Percentiles rank a stretch among this genome's conserved stretches.
Evolutionary conservation across 2,888 invertebrate species (phyloP).

Genomic region (Gisinianus flammeolus): DNA sequence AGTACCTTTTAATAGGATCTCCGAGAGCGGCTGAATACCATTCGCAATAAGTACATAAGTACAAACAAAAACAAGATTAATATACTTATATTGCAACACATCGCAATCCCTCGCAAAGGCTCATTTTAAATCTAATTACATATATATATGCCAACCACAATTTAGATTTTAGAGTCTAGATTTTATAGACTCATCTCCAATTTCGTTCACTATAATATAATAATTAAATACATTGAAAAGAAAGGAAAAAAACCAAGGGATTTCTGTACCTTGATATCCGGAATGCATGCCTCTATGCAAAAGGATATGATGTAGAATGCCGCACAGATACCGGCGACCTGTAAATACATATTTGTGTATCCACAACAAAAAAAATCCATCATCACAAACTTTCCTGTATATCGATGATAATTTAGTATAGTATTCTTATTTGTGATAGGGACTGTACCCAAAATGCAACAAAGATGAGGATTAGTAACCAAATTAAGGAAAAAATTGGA

Average conservation of each 20-base stretch:
- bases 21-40: slow-evolving; percentile 73
- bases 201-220: too few relatives aligned
- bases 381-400: too few relatives aligned
- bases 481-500: slow-evolving; percentile 71
- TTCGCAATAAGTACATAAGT: slow-evolving; percentile 61
- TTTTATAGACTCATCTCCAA: too few relatives aligned
- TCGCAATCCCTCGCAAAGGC: background rate
- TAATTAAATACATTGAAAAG: too few relatives aligned
- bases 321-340: slow-evolving; percentile 73
- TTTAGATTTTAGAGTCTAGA: too few relatives aligned
- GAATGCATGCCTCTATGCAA: slow-evolving; percentile 73
- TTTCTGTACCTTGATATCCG: slow-evolving; percentile 68
- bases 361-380: too few relatives aligned
- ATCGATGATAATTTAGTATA: too few relatives aligned
- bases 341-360: too few relatives aligned
- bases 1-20: slow-evolving; percentile 70
- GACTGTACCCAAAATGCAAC: slow-evolving; percentile 71
- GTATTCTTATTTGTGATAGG: too few relatives aligned
- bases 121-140: too few relatives aligned
- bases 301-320: slow-evolving; percentile 72
- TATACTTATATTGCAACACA: background rate
- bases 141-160: too few relatives aligned
- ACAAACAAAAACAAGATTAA: slow-evolving; percentile 34
- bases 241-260: too few relatives aligned
- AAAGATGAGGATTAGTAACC: slow-evolving; percentile 74